phyloP scores from a whole-genome alignment of 2,797 vertebrate species.

The Manis crassicaudata region DNA sequence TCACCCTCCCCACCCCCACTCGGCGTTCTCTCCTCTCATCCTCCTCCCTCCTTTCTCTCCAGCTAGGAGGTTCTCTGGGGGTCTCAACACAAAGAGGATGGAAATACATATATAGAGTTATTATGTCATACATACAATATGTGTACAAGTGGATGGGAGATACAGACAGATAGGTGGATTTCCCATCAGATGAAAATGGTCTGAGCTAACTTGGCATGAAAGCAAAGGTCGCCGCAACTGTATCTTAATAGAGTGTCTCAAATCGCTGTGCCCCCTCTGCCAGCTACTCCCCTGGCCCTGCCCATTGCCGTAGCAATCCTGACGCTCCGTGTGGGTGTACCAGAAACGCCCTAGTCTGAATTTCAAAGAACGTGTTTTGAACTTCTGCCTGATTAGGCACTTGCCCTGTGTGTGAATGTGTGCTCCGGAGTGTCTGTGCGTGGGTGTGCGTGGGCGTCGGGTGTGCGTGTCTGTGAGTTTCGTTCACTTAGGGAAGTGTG shows the following conservation, averaged over 20 bases:
- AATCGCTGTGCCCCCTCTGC: slow-evolving; percentile 83
- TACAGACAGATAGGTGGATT: not conserved
- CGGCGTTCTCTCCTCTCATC: slow-evolving; percentile 47
- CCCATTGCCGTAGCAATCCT: slow-evolving; percentile 86
- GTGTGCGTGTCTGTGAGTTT: not conserved
- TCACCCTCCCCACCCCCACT: slow-evolving; percentile 63
- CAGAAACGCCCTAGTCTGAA: slow-evolving; percentile 86
- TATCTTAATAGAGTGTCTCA: slow-evolving; percentile 89
- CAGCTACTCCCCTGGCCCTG: slow-evolving; percentile 82
- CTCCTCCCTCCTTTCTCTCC: slow-evolving; percentile 57
- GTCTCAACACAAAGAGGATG: not conserved
- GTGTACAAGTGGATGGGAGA: too few relatives aligned
- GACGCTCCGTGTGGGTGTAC: slow-evolving; percentile 82
- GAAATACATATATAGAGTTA: not conserved
- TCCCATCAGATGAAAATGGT: slow-evolving; percentile 88
- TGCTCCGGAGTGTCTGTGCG: slow-evolving; percentile 55
- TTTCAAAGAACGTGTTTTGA: slow-evolving; percentile 87
- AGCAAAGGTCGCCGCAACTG: slow-evolving; percentile 89
- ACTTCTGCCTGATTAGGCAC: slow-evolving; percentile 85
- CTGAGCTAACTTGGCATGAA: slow-evolving; percentile 89
- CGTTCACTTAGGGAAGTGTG: not conserved
- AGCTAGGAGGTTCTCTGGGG: not conserved
- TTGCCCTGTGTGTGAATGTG: slow-evolving; percentile 75
- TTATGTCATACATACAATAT: too few relatives aligned
- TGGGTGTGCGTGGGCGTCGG: not conserved